Base-by-base conservation (phyloP, 2,888 invertebrate species). In the Clusia tigrina region DNA sequence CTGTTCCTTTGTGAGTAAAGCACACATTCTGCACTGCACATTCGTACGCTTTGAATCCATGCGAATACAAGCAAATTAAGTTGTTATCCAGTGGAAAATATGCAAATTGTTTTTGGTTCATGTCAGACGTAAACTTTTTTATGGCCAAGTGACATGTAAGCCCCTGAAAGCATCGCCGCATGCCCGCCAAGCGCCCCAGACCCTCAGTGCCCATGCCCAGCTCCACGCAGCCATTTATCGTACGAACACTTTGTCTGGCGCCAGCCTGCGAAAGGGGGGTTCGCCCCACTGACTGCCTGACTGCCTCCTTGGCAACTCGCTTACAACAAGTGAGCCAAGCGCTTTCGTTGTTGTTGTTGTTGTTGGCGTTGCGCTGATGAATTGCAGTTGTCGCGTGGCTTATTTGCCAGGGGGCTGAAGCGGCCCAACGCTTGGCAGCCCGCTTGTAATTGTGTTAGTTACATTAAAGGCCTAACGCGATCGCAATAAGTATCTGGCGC, bases 81-180 rank as follows among this genome's bases (percentile, higher is more conserved):
- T 79, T 79, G 79, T 79, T 79, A 78, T 74, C 78, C 78, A 73
- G 71, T 71, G 66, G 71, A 71, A 74, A 77, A 74, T 80, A 80
- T 80, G 80, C 78, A 80, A 80, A 80, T 80, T 80, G 78, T 79
- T 79, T 79, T 76, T 70, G 78, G 73, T 77, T 79, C 79, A 80
- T 79, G 79, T 80, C 78, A 79, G 79, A 79, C 76, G 73, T 75
- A 72, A 77, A 80, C 70, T 75, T 74, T n/a, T 80, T 80, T 80
- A 80, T 79, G 74, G 73, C 79, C 79, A 71, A 78, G 74, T 80
- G 79, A 80, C 79, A 80, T 80, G 79, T 75, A 74, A 74, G 59
- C 68, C 71, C 66, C 67, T 58, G 66, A 65, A 68, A 76, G 68
- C 71, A 70, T 67, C 67, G 5, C 17, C 22, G 46, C 42, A 10